Conservation (phyloP, 1,140 invertebrate genomes). For the Melitaea cinxia region DNA sequence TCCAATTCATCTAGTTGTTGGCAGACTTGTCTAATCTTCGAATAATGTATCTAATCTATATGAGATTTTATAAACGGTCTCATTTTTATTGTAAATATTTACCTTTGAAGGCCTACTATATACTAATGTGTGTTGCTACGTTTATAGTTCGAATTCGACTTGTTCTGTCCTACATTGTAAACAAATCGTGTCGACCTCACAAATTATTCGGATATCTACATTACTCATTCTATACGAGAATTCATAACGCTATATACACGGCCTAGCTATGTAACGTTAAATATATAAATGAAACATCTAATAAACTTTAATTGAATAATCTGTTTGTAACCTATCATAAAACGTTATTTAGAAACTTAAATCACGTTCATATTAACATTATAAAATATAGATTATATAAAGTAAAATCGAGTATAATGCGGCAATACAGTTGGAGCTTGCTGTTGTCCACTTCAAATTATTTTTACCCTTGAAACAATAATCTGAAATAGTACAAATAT, state of each 20-base stretch:
- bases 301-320: constrained; percentile 41
- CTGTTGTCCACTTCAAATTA: constrained; percentile 55
- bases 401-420: constrained; percentile 52
- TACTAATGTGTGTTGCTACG: constrained; percentile 70
- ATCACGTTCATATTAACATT: constrained; percentile 53
- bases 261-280: constrained; percentile 15
- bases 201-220: constrained; percentile 27
- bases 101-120: constrained; percentile 73
- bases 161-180: constrained; percentile 51
- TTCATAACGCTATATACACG: constrained; percentile 19
- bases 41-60: constrained; percentile 60
- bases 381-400: constrained; percentile 44
- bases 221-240: constrained; percentile 3
- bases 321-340: constrained; percentile 63
- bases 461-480: constrained; percentile 37
- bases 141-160: constrained; percentile 65
- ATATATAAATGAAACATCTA: constrained; percentile 22
- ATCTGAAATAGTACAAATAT: constrained; percentile 64
- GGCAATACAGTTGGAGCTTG: constrained; percentile 50
- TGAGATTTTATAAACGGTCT: constrained; percentile 65
- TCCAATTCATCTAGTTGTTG: constrained; percentile 61
- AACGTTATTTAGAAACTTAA: constrained; percentile 59
- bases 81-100: constrained; percentile 78
- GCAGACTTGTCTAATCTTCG: constrained; percentile 73
- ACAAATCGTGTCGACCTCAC: constrained; percentile 48